phyloP scores from a whole-genome alignment of 2,113 vertebrate species.

The Manacus vitellinus region DNA sequence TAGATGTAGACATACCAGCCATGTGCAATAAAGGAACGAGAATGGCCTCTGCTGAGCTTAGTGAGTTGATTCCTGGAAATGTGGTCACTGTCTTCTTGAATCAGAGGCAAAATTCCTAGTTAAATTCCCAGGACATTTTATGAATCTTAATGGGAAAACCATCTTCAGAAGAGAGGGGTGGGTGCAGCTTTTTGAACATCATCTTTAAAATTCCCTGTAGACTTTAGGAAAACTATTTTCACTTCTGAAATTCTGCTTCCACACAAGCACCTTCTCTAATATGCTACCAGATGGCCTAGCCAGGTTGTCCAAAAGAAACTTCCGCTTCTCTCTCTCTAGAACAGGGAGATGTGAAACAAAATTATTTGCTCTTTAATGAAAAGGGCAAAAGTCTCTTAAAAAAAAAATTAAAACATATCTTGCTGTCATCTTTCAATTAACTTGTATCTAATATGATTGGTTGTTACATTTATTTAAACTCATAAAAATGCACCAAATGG shows the following conservation, averaged over 20 bases:
- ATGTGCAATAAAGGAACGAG: neutral
- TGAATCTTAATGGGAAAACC: neutral
- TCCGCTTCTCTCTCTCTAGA: neutral
- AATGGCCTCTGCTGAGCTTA: neutral
- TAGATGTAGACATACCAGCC: neutral
- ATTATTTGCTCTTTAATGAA: neutral
- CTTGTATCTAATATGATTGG: neutral
- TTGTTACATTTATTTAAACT: neutral
- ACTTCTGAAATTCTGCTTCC: neutral
- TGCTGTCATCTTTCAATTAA: neutral
- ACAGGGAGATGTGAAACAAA: neutral
- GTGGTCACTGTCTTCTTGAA: neutral
- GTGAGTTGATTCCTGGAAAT: neutral
- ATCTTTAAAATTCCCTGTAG: neutral
- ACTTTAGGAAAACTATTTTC: neutral
- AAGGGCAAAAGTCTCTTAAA: neutral
- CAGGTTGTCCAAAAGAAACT: neutral
- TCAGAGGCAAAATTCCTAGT: neutral
- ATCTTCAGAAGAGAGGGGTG: neutral
- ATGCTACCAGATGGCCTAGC: neutral
- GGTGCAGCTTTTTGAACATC: neutral
- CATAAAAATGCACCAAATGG: accelerated
- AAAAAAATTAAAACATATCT: neutral
- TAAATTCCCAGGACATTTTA: neutral
- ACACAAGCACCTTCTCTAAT: neutral